Conservation (phyloP, 1,140 invertebrate species). For the Solen grandis region DNA sequence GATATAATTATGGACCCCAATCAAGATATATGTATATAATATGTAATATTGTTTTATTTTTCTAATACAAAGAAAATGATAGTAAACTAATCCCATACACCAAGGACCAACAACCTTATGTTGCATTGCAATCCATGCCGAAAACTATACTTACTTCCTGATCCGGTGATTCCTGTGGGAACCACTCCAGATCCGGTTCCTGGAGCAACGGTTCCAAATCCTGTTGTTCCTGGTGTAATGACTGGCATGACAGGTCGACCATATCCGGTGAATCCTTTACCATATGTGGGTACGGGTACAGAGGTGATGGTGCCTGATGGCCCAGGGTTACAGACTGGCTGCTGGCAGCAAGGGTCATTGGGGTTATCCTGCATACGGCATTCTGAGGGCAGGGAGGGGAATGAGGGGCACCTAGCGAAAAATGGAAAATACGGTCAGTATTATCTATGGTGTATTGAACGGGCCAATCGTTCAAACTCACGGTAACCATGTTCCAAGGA, state of each 20-base stretch:
- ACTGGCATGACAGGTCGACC: conserved; percentile 42
- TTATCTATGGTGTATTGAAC: too few relatives aligned
- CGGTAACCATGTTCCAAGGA: too few relatives aligned
- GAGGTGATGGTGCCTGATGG: conserved; percentile 16
- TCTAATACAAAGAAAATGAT: too few relatives aligned
- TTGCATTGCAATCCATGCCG: too few relatives aligned
- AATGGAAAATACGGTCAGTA: too few relatives aligned
- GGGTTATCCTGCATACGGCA: conserved; percentile 56
- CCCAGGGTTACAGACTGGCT: conserved; percentile 32
- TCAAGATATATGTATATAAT: too few relatives aligned
- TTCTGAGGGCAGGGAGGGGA: conserved; percentile 37
- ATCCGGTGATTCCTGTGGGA: conserved; percentile 14
- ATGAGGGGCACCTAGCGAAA: conserved; percentile 57
- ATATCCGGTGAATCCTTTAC: conserved; percentile 50
- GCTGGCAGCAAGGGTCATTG: conserved; percentile 43
- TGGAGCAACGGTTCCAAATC: conserved; percentile 10
- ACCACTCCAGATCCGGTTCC: conserved; percentile 2
- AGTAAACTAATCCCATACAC: too few relatives aligned
- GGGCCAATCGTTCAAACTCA: too few relatives aligned
- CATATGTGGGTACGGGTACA: conserved; percentile 46
- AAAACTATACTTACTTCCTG: conserved; percentile 41
- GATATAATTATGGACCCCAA: too few relatives aligned
- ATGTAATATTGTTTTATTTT: too few relatives aligned
- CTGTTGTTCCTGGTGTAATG: conserved; percentile 34
- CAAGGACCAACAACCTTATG: too few relatives aligned